A percentile compares a stretch with the other conserved stretches of the same genome.
Conservation (phyloP, 2,797 vertebrate species). For the Zenarchopterus dispar region DNA sequence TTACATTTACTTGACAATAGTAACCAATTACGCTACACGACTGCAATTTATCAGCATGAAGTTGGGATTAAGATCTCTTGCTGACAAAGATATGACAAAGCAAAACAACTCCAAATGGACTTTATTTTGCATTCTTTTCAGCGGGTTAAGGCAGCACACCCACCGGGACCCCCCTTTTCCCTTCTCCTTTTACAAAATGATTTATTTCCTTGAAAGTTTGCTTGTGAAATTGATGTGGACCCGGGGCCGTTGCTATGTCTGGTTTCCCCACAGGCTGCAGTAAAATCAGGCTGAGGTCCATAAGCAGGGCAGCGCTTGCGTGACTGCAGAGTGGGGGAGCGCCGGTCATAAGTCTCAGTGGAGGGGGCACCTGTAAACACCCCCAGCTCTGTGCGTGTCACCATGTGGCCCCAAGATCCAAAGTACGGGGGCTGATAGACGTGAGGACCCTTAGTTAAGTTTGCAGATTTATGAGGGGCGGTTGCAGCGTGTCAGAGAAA, state of each 20-base stretch:
- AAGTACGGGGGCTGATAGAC: slow-evolving; percentile 51
- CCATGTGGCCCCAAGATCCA: slow-evolving; percentile 53
- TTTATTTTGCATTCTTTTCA: slow-evolving; percentile 33
- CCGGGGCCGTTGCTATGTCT: slow-evolving; percentile 73
- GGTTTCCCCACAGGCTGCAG: slow-evolving; percentile 75
- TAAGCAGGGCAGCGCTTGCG: slow-evolving; percentile 77
- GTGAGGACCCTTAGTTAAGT: slow-evolving; percentile 61
- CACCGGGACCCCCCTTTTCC: slow-evolving; percentile 17
- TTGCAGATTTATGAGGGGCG: slow-evolving; percentile 71
- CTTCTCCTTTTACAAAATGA: slow-evolving; percentile 66
- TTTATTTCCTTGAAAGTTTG: slow-evolving; percentile 80
- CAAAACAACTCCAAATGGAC: background rate
- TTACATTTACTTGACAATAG: slow-evolving; percentile 33
- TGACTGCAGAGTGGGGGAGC: slow-evolving; percentile 75
- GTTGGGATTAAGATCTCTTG: slow-evolving; percentile 10
- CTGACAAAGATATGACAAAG: slow-evolving; percentile 23
- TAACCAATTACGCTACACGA: slow-evolving; percentile 1
- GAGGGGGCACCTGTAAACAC: slow-evolving; percentile 64
- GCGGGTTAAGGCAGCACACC: slow-evolving; percentile 27
- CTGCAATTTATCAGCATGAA: slow-evolving; percentile 27
- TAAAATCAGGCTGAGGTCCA: slow-evolving; percentile 79
- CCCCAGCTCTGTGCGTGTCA: slow-evolving; percentile 55
- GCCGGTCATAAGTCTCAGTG: slow-evolving; percentile 48
- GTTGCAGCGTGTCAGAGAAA: slow-evolving; percentile 46
- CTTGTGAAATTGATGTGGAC: slow-evolving; percentile 79